phyloP scores from a whole-genome alignment of 1,140 invertebrate genomes.

The Brachionus plicatilis region DNA sequence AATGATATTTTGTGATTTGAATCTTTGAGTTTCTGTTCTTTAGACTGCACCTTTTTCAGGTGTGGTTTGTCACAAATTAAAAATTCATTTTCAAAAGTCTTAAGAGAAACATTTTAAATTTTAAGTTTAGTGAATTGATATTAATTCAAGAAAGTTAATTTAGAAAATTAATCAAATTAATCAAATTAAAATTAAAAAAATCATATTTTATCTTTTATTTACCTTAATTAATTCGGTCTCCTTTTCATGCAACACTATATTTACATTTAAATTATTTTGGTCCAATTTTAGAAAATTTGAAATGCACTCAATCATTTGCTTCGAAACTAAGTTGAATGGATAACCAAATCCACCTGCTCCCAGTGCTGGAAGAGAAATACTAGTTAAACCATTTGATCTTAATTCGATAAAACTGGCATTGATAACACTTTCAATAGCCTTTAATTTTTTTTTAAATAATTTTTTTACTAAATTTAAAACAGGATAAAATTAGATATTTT shows the following conservation, averaged over 20 bases:
- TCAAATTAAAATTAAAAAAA: background rate
- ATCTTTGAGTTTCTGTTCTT: background rate
- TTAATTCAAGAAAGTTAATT: too few species aligned
- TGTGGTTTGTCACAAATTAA: background rate
- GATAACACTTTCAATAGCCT: background rate
- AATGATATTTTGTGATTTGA: background rate
- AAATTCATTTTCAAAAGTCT: background rate
- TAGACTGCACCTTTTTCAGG: background rate
- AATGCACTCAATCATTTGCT: background rate
- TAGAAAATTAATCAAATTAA: background rate
- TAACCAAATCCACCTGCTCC: constrained; percentile 12
- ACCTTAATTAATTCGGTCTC: background rate
- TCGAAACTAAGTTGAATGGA: background rate
- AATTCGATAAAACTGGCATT: background rate
- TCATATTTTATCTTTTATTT: background rate
- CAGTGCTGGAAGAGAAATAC: background rate
- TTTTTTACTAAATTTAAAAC: background rate
- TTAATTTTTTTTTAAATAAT: background rate
- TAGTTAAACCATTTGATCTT: background rate
- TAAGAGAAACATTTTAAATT: background rate
- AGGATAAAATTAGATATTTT: background rate
- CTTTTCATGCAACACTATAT: constrained; percentile 1
- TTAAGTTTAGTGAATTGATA: background rate
- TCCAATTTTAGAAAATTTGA: background rate
- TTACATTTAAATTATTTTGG: background rate